Conservation (phyloP, 2,888 invertebrate species). For the Morpho achilles region DNA sequence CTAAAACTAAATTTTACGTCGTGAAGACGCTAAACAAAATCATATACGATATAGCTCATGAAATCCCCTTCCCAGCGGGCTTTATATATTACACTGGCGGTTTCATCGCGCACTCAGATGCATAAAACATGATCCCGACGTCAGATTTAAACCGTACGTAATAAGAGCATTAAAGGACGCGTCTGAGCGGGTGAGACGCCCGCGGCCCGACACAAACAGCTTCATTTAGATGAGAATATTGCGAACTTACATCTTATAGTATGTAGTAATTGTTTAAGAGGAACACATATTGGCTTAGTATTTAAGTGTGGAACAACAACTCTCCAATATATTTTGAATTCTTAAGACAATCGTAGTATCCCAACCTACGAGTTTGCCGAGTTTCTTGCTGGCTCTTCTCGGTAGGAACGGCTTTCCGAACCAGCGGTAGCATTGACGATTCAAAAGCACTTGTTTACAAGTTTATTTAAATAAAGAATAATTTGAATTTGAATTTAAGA, state of each 20-base stretch:
- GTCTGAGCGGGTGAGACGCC: conserved; percentile 41
- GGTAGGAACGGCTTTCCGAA: too few relatives aligned
- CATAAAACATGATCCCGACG: conserved; percentile 76
- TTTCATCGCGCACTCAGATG: conserved; percentile 72
- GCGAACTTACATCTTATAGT: conserved; percentile 8
- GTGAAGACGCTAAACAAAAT: conserved; percentile 52
- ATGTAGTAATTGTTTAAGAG: conserved; percentile 8
- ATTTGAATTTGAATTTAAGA: too few relatives aligned
- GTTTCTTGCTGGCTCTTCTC: too few relatives aligned
- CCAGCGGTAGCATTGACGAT: too few relatives aligned
- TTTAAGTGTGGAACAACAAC: too few relatives aligned
- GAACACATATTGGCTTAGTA: too few relatives aligned
- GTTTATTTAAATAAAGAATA: too few relatives aligned
- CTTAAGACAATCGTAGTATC: too few relatives aligned
- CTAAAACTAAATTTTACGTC: conserved; percentile 31
- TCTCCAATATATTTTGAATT: too few relatives aligned
- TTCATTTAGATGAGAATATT: conserved; percentile 36
- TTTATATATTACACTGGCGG: conserved; percentile 69
- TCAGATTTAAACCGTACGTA: conserved; percentile 77
- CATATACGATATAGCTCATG: conserved; percentile 51
- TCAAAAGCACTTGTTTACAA: too few relatives aligned
- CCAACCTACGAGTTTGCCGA: too few relatives aligned
- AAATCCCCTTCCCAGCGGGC: conserved; percentile 61
- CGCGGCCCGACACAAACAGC: conserved; percentile 34
- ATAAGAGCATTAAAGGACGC: conserved; percentile 70